A percentile compares a stretch with the other conserved stretches of the same genome.
Conservation (phyloP, 2,888 invertebrate species). For the Syritta pipiens region DNA sequence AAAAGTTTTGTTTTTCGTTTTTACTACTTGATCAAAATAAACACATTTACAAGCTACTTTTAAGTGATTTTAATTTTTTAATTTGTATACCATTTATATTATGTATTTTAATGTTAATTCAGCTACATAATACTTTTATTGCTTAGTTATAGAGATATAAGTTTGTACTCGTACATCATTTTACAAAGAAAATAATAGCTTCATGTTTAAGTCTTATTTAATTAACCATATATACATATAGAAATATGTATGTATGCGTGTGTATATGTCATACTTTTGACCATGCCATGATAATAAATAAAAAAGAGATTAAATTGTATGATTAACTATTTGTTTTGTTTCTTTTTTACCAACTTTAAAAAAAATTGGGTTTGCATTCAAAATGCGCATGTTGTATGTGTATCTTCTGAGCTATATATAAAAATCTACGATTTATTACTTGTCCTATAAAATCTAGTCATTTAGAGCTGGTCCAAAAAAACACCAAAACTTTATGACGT, state of each 20-base stretch:
- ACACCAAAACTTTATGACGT: conserved; percentile 23
- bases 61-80: background rate
- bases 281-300: conserved; percentile 8
- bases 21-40: conserved; percentile 17
- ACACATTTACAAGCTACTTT: conserved; percentile 2
- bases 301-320: conserved; percentile 1
- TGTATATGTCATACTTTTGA: too few relatives aligned
- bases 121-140: conserved; percentile 25
- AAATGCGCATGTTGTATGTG: conserved; percentile 12
- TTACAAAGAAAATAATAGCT: conserved; percentile 23
- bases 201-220: conserved; percentile 20
- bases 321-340: conserved; percentile 16
- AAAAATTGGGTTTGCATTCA: conserved; percentile 16
- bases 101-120: too few relatives aligned
- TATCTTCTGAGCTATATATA: conserved; percentile 33
- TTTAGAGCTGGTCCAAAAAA: conserved; percentile 38
- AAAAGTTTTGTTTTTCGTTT: too few relatives aligned
- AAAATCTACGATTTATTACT: conserved; percentile 44
- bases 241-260: too few relatives aligned
- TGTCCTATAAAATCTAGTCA: conserved; percentile 46
- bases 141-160: conserved; percentile 43
- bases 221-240: conserved; percentile 5
- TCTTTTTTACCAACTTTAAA: conserved; percentile 3
- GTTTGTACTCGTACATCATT: conserved; percentile 52
- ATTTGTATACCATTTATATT: background rate